A percentile compares a stretch with the other conserved stretches of the same genome.
Evolutionary conservation across 2,888 invertebrate genomes (phyloP).

Genomic region (Pandemis cinnamomeana): DNA sequence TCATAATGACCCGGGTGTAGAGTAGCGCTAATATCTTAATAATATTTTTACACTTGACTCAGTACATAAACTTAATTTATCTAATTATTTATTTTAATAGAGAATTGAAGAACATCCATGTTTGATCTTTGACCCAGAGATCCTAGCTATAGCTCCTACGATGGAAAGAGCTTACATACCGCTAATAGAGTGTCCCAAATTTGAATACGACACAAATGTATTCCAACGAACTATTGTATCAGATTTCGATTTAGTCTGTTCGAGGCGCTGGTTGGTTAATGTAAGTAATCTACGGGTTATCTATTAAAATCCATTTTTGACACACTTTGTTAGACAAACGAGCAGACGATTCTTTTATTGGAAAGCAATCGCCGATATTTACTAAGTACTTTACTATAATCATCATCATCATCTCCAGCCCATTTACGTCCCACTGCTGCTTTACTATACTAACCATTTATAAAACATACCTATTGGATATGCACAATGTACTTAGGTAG

Average conservation of each 20-base stretch:
- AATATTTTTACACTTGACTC: background rate
- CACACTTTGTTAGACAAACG: too few species aligned
- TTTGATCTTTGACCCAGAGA: constrained; percentile 73
- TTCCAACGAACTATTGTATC: constrained; percentile 87
- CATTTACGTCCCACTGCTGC: too few species aligned
- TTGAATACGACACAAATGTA: constrained; percentile 83
- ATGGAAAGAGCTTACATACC: constrained; percentile 64
- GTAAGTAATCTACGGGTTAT: constrained; percentile 53
- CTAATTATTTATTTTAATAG: constrained; percentile 51
- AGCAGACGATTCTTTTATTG: too few species aligned
- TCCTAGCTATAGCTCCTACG: constrained; percentile 56
- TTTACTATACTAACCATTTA: too few species aligned
- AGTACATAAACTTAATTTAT: background rate
- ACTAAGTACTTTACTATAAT: too few species aligned
- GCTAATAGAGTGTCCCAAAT: constrained; percentile 65
- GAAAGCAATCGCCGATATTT: too few species aligned
- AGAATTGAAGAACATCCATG: constrained; percentile 70
- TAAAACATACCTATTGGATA: too few species aligned
- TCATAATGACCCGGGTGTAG: background rate
- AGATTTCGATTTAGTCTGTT: constrained; percentile 87
- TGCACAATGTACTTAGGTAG: too few species aligned
- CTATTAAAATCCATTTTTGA: background rate
- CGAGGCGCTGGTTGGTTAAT: constrained; percentile 82
- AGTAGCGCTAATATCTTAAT: background rate
- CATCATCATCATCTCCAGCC: too few species aligned